phyloP scores from a whole-genome alignment of 2,888 invertebrate genomes.

The Drosophila silvestris region DNA sequence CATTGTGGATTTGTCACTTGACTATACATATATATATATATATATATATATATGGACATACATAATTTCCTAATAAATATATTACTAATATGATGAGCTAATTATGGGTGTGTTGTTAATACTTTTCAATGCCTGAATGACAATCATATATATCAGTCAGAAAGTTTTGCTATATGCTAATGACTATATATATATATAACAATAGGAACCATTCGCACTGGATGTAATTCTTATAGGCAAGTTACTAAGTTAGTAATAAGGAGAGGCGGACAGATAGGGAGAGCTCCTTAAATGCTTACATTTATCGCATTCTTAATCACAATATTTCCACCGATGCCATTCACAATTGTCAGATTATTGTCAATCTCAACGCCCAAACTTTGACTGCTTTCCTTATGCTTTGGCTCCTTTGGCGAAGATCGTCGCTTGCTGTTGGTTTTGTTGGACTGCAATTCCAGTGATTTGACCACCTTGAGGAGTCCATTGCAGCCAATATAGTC shows the following conservation, averaged over 20 bases:
- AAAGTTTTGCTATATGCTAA: constrained; percentile 38
- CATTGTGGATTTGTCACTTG: constrained; percentile 14
- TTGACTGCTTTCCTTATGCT: not conserved
- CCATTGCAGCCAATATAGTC: constrained; percentile 84
- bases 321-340: constrained; percentile 78
- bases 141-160: constrained; percentile 50
- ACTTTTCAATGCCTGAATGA: constrained; percentile 53
- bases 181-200: constrained; percentile 39
- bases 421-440: constrained; percentile 35
- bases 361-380: constrained; percentile 57
- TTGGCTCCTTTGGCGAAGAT: constrained; percentile 11
- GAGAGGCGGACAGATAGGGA: constrained; percentile 22
- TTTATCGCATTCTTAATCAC: constrained; percentile 81
- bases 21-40: not conserved
- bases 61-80: constrained; percentile 8
- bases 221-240: constrained; percentile 41
- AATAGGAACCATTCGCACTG: constrained; percentile 61
- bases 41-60: constrained; percentile 11
- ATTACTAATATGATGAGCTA: constrained; percentile 12
- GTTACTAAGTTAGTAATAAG: constrained; percentile 41
- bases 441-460: constrained; percentile 57
- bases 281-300: constrained; percentile 68
- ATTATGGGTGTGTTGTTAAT: constrained; percentile 46
- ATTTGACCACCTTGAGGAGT: constrained; percentile 81
- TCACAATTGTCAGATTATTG: constrained; percentile 74